phyloP scores from a whole-genome alignment of 1,140 invertebrate genomes.

The Odontomachus brunneus region DNA sequence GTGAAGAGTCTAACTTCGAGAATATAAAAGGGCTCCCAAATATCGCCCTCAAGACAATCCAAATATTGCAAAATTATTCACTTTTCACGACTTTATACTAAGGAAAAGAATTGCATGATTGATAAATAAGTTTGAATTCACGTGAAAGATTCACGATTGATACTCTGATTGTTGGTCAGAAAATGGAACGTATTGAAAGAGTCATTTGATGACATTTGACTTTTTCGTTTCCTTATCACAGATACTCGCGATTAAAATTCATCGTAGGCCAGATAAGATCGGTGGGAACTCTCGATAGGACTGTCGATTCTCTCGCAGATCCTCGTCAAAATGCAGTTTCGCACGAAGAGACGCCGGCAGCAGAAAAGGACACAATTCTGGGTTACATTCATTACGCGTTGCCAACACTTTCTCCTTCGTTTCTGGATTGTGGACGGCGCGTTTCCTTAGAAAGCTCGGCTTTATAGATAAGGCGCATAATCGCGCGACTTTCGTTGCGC shows the following conservation, averaged over 20 bases:
- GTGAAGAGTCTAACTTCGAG: no score
- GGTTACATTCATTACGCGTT: constrained; percentile 53
- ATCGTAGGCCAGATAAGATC: no score
- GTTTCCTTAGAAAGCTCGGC: constrained; percentile 65
- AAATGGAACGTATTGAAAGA: no score
- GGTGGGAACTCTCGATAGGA: no score
- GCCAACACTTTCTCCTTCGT: constrained; percentile 64
- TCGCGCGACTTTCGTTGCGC: constrained; percentile 40
- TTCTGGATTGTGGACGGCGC: constrained; percentile 43
- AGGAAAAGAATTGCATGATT: no score
- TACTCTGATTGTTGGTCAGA: no score
- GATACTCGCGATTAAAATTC: not conserved
- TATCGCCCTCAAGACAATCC: no score
- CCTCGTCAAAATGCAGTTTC: constrained; percentile 6
- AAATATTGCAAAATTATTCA: no score
- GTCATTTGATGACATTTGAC: not conserved
- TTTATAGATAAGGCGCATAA: constrained; percentile 5
- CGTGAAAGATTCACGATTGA: no score
- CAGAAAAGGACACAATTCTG: not conserved
- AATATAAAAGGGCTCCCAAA: no score
- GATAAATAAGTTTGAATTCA: no score
- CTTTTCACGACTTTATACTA: no score
- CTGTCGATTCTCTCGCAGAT: not conserved
- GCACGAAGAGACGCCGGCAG: constrained; percentile 16
- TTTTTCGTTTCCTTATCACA: not conserved